Evolutionary conservation across 1,140 invertebrate species (phyloP).

Genomic region (Euwallacea fornicatus): DNA sequence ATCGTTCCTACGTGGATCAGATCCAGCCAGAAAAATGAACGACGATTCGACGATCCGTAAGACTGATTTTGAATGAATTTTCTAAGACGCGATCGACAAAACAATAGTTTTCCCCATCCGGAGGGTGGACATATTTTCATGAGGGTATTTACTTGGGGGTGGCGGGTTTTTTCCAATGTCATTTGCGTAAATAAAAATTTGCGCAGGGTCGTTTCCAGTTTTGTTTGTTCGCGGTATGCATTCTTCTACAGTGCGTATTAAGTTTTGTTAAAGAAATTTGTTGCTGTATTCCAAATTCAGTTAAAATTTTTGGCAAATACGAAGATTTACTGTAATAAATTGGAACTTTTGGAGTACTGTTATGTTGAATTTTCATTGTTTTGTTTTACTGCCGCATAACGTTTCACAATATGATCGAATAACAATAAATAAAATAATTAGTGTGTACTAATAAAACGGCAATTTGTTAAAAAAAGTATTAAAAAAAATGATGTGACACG

Average conservation of each 20-base stretch:
- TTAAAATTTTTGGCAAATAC: no score
- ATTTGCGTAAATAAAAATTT: no score
- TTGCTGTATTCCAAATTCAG: no score
- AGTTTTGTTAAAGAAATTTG: neutral
- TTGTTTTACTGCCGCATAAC: no score
- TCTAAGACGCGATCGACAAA: constrained; percentile 9
- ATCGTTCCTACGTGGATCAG: constrained; percentile 62
- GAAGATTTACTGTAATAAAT: no score
- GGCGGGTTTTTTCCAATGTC: neutral
- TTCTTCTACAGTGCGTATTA: constrained; percentile 21
- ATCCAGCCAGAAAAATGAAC: constrained; percentile 32
- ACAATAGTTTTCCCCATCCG: constrained; percentile 11
- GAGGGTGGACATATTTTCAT: constrained; percentile 15
- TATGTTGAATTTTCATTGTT: no score
- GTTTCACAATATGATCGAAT: no score
- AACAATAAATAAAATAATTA: neutral
- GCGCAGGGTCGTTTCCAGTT: neutral
- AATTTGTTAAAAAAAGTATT: constrained; percentile 8
- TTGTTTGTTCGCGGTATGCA: constrained; percentile 4
- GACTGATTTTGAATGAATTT: constrained; percentile 36
- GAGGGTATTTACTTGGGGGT: constrained; percentile 8
- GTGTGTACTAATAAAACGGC: constrained; percentile 9
- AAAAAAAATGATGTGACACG: constrained; percentile 20
- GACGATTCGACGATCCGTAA: constrained; percentile 13
- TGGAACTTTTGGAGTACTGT: no score